Percentiles rank a stretch among this genome's conserved stretches.
phyloP scores from a whole-genome alignment of 2,888 invertebrate species.

The Hydraecia micacea region DNA sequence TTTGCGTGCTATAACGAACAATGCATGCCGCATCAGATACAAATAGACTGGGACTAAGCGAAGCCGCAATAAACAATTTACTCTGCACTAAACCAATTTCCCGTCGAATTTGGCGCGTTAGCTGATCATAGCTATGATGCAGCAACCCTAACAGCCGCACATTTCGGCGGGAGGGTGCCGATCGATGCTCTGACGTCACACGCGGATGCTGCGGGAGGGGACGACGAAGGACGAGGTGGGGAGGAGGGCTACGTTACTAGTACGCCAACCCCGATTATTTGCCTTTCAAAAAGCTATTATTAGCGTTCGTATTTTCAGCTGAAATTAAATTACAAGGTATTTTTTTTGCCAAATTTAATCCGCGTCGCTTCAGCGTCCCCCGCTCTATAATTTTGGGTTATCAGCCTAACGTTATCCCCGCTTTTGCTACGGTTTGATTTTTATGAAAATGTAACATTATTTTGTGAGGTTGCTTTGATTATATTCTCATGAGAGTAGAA shows the following conservation, averaged over 20 bases:
- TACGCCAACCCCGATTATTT: slow-evolving; percentile 76
- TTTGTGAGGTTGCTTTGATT: not conserved
- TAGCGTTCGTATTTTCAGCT: slow-evolving; percentile 71
- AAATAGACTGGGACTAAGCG: slow-evolving; percentile 27
- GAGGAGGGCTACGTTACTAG: slow-evolving; percentile 66
- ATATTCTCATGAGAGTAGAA: not conserved
- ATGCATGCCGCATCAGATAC: slow-evolving; percentile 28
- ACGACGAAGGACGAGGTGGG: slow-evolving; percentile 63
- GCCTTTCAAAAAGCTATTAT: slow-evolving; percentile 79
- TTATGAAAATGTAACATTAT: slow-evolving; percentile 18
- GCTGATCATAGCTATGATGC: slow-evolving; percentile 57
- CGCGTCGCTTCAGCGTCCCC: slow-evolving; percentile 30
- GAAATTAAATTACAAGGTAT: slow-evolving; percentile 69
- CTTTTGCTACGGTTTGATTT: slow-evolving; percentile 32
- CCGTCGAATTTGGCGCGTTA: slow-evolving; percentile 62
- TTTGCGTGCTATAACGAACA: slow-evolving; percentile 32
- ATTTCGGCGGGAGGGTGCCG: slow-evolving; percentile 78
- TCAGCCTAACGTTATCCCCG: slow-evolving; percentile 34
- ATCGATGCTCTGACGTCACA: slow-evolving; percentile 89
- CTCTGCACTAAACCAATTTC: slow-evolving; percentile 61
- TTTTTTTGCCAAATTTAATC: slow-evolving; percentile 61
- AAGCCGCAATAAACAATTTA: slow-evolving; percentile 59
- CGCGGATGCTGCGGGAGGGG: slow-evolving; percentile 78
- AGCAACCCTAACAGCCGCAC: slow-evolving; percentile 76
- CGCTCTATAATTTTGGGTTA: slow-evolving; percentile 52